Evolutionary conservation across 2,113 vertebrate species (phyloP).

Genomic region (Garra rufa): DNA sequence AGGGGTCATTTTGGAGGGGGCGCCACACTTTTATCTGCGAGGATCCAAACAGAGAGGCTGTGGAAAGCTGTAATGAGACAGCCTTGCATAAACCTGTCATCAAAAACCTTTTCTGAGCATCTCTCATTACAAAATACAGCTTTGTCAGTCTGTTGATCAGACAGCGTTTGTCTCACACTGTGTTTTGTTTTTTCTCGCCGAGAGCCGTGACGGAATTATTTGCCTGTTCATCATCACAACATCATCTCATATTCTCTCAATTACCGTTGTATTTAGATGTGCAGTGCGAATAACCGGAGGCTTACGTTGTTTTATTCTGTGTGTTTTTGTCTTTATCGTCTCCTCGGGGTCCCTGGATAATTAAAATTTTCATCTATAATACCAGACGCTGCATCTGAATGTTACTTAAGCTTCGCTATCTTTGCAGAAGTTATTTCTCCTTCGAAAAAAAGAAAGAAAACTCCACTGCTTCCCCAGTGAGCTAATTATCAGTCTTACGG

Average conservation of each 20-base stretch:
- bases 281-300: constrained; percentile 36
- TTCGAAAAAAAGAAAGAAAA: constrained; percentile 21
- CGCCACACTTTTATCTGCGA: background rate
- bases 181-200: background rate
- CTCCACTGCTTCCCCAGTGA: constrained; percentile 53
- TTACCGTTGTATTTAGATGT: constrained; percentile 42
- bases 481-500: constrained; percentile 57
- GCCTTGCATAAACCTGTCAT: background rate
- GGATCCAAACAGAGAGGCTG: background rate
- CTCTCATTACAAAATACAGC: constrained; percentile 6
- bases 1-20: background rate
- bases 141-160: constrained; percentile 21
- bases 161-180: background rate
- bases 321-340: constrained; percentile 39
- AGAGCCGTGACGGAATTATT: constrained; percentile 1
- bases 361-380: constrained; percentile 41
- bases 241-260: constrained; percentile 40
- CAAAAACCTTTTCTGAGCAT: background rate
- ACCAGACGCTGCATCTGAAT: constrained; percentile 32
- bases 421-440: constrained; percentile 39
- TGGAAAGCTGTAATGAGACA: background rate
- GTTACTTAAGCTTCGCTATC: constrained; percentile 5
- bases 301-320: constrained; percentile 41
- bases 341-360: constrained; percentile 41
- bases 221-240: constrained; percentile 17